Base-by-base conservation (phyloP, 2,888 invertebrate genomes). In the Lysandra bellargus region DNA sequence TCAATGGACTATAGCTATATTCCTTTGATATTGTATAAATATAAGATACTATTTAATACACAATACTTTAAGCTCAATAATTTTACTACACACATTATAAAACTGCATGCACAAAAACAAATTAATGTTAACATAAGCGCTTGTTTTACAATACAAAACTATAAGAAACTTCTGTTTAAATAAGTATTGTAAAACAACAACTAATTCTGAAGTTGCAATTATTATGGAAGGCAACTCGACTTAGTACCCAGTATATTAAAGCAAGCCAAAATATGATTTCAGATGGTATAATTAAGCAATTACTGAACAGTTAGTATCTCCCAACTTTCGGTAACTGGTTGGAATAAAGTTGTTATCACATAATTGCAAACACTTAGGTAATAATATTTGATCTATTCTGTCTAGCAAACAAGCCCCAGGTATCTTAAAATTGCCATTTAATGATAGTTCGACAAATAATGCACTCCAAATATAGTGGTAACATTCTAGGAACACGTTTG, bases 401-500 rank as follows among this genome's bases (percentile, higher is more conserved):
- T 73, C 73, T 23, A 75, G 49, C 49, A 74, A 49, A 49, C 14
- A 53, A 57, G 78, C 49, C 75, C n/a, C 40, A 60, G 78, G 78
- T 79, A 80, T 79, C 80, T 81, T 81, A 81, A 79, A 82, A 82
- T 82, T 80, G 80, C 79, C 80, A 75, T 77, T 83, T 82, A 83
- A 82, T 83, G 82, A 82, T 81, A 81, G 81, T 82, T 77, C 80
- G 78, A 83, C 83, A 82, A 84, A 83, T 82, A 81, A 82, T 82
- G 77, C 78, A 60, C 44, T 72, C 82, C 85, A 82, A 84, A 83
- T 85, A 84, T 86, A 85, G 85, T 81, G 83, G 82, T 84, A 84
- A 86, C 84, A 89, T 87, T 82, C 85, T 87, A 88, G 69, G 33
- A 89, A 79, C 60, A 79, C 60, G 79, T 74, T 74, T 74, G 74